Percentiles rank a stretch among this genome's conserved stretches.
These are phyloP conservation scores for Eupithecia pulchellata DNA, from an alignment of 2,888 invertebrate genomes.

Conservation along the genomic window DNA sequence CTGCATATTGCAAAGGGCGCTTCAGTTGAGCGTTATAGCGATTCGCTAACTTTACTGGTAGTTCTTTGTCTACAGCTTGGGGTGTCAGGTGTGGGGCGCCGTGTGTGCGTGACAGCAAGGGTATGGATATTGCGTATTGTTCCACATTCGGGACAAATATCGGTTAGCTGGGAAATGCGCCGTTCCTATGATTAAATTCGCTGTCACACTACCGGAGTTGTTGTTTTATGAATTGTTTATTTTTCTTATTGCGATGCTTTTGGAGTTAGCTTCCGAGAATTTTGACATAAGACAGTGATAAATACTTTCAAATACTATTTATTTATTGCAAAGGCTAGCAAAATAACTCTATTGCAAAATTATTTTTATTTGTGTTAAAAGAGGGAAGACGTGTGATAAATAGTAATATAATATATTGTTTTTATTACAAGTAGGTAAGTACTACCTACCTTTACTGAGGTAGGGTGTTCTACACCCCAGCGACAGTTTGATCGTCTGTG, in stretches of 20 bases:
- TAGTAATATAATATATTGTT: no score
- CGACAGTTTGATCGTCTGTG: no score
- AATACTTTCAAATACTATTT: neutral
- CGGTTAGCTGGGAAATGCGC: slow-evolving; percentile 54
- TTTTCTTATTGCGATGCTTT: neutral
- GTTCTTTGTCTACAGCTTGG: neutral
- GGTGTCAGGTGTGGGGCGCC: slow-evolving; percentile 58
- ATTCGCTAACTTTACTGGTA: neutral
- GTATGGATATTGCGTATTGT: slow-evolving; percentile 51
- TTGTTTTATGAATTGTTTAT: slow-evolving; percentile 36
- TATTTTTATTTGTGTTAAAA: neutral
- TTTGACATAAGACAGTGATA: neutral
- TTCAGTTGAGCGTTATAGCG: neutral
- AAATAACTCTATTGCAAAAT: neutral
- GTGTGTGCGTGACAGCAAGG: slow-evolving; percentile 50
- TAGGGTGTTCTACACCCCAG: no score
- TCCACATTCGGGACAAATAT: slow-evolving; percentile 43
- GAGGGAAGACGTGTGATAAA: neutral
- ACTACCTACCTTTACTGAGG: no score
- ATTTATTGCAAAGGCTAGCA: neutral
- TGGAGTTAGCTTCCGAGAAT: neutral
- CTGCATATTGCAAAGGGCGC: neutral
- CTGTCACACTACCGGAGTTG: slow-evolving; percentile 59
- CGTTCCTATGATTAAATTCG: slow-evolving; percentile 56
- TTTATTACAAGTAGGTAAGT: no score